A percentile compares a stretch with the other conserved stretches of the same genome.
Conservation (phyloP, 2,113 vertebrate genomes). For the Herpetotheres cachinnans region DNA sequence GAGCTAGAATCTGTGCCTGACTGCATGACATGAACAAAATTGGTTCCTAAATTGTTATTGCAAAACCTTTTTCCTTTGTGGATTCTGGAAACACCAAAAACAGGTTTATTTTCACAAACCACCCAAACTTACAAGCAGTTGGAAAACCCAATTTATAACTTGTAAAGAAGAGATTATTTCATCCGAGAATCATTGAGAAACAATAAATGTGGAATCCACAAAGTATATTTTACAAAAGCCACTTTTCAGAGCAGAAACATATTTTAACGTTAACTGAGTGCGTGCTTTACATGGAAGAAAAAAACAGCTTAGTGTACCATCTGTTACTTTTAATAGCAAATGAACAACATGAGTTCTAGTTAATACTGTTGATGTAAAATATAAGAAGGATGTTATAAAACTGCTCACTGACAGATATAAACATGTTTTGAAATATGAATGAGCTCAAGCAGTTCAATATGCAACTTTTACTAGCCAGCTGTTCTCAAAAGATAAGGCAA, state of each 20-base stretch:
- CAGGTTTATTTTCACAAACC: neutral
- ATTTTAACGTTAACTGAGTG: neutral
- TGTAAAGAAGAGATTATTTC: neutral
- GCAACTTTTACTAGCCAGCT: neutral
- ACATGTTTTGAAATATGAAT: conserved; percentile 32
- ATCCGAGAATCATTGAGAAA: neutral
- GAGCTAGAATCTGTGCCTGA: neutral
- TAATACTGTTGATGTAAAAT: conserved; percentile 42
- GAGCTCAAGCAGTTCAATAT: neutral
- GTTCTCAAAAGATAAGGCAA: neutral
- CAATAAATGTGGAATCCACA: neutral
- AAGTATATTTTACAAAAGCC: neutral
- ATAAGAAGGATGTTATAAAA: conserved; percentile 31
- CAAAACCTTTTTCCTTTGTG: neutral
- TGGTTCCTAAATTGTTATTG: neutral
- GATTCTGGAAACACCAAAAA: neutral
- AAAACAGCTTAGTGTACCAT: conserved; percentile 4
- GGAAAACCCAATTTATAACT: neutral
- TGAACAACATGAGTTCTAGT: neutral
- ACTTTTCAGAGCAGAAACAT: neutral
- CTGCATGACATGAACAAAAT: neutral
- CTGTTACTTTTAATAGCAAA: conserved; percentile 35
- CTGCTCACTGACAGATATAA: conserved; percentile 4
- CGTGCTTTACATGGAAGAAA: neutral
- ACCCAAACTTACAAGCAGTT: neutral